A percentile compares a stretch with the other conserved stretches of the same genome.
phyloP scores from a whole-genome alignment of 2,888 invertebrate genomes.

The Synanthedon tipuliformis region DNA sequence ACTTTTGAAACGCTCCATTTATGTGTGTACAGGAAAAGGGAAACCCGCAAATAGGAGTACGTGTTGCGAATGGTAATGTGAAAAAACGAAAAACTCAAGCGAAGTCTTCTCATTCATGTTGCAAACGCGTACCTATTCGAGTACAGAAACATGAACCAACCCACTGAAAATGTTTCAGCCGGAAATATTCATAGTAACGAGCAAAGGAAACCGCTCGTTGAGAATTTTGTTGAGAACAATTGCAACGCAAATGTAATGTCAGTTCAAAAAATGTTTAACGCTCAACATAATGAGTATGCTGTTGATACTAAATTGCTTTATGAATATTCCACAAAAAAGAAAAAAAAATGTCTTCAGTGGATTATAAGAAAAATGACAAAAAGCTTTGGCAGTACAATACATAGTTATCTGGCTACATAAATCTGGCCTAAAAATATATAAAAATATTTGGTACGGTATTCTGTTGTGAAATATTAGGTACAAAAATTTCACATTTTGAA shows the following conservation, averaged over 20 bases:
- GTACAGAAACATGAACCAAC: neutral
- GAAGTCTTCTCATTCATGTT: neutral
- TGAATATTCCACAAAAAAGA: too few species aligned
- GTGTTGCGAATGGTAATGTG: neutral
- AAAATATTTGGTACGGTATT: too few species aligned
- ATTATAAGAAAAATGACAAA: too few species aligned
- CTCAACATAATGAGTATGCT: too few species aligned
- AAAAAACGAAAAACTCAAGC: neutral
- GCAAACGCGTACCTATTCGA: neutral
- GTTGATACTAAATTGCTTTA: too few species aligned
- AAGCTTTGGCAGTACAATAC: too few species aligned
- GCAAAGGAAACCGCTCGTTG: neutral
- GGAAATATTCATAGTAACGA: neutral
- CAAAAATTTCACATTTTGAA: too few species aligned
- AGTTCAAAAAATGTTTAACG: too few species aligned
- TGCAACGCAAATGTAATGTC: neutral
- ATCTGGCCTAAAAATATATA: too few species aligned
- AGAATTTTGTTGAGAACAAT: neutral
- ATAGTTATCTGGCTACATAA: too few species aligned
- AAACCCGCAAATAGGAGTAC: constrained; percentile 1
- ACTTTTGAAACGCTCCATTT: neutral
- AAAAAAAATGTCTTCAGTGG: too few species aligned
- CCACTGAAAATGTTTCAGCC: neutral
- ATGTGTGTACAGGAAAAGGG: neutral
- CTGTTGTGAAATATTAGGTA: too few species aligned